Conservation (phyloP, 2,888 invertebrate species). For the Meloe dianella region DNA sequence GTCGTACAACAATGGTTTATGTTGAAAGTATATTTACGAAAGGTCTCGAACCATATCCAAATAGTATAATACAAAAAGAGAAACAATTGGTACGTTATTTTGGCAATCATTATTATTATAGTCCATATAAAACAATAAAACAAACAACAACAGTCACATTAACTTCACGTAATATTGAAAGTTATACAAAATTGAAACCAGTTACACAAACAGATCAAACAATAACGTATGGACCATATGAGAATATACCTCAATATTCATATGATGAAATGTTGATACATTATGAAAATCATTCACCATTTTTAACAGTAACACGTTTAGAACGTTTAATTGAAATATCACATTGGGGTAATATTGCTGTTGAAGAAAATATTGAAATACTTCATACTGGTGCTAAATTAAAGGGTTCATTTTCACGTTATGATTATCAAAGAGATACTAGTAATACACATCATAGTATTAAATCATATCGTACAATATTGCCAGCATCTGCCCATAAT, state of each 20-base stretch:
- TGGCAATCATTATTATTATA: constrained; percentile 83
- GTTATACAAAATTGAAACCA: constrained; percentile 82
- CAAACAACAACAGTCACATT: constrained; percentile 84
- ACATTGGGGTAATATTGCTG: constrained; percentile 98
- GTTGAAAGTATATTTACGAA: constrained; percentile 80
- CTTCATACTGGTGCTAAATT: constrained; percentile 91
- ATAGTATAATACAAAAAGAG: constrained; percentile 88
- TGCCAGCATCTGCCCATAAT: constrained; percentile 89
- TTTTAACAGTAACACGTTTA: constrained; percentile 88
- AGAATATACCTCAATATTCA: constrained; percentile 69
- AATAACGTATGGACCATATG: constrained; percentile 90
- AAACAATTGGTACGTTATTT: constrained; percentile 89
- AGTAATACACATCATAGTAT: constrained; percentile 88
- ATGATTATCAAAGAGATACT: constrained; percentile 94
- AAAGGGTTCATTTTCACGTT: constrained; percentile 94
- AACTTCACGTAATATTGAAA: constrained; percentile 80
- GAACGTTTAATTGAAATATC: constrained; percentile 93
- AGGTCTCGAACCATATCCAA: constrained; percentile 82
- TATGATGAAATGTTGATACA: constrained; percentile 77
- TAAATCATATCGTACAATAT: constrained; percentile 85
- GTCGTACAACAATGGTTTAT: constrained; percentile 65
- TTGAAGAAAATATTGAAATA: constrained; percentile 93
- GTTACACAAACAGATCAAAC: constrained; percentile 77
- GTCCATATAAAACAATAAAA: constrained; percentile 79
- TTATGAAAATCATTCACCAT: constrained; percentile 95